Evolutionary conservation across 2,113 vertebrate species (phyloP).

Genomic region (Podilymbus podiceps): DNA sequence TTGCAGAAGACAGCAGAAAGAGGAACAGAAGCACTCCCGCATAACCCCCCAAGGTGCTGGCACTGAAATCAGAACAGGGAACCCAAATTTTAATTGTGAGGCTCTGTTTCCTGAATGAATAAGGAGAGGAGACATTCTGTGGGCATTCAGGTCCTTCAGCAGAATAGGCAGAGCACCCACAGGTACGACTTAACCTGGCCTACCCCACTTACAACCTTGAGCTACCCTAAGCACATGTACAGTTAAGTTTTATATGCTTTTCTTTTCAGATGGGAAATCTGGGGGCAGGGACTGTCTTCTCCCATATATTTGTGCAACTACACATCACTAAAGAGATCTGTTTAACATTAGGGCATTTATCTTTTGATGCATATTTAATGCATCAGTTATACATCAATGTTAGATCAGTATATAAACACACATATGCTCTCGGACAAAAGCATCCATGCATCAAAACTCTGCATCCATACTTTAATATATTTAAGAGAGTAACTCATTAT

Average conservation of each 20-base stretch:
- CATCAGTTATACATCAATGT: not conserved
- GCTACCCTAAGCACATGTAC: not conserved
- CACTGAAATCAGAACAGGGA: not conserved
- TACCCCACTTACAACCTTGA: not conserved
- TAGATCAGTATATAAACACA: constrained; percentile 37
- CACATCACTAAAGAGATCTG: not conserved
- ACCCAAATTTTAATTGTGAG: not conserved
- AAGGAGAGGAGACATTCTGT: not conserved
- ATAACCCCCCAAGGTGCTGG: not conserved
- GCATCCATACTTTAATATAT: constrained; percentile 34
- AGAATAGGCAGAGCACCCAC: not conserved
- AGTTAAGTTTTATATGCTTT: not conserved
- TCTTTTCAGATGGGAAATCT: not conserved
- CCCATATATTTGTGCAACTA: not conserved
- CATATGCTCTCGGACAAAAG: constrained; percentile 54
- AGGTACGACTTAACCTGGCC: not conserved
- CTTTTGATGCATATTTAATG: constrained; percentile 37
- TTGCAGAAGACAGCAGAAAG: not conserved
- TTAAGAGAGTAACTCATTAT: constrained; percentile 52
- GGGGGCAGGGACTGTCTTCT: not conserved
- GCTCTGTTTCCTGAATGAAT: not conserved
- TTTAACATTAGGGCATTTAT: constrained; percentile 16
- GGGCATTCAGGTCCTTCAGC: not conserved
- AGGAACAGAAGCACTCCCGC: not conserved
- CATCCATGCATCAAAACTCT: constrained; percentile 54